Evolutionary conservation across 2,797 vertebrate species (phyloP).

Genomic region (Bovichtus diacanthus): DNA sequence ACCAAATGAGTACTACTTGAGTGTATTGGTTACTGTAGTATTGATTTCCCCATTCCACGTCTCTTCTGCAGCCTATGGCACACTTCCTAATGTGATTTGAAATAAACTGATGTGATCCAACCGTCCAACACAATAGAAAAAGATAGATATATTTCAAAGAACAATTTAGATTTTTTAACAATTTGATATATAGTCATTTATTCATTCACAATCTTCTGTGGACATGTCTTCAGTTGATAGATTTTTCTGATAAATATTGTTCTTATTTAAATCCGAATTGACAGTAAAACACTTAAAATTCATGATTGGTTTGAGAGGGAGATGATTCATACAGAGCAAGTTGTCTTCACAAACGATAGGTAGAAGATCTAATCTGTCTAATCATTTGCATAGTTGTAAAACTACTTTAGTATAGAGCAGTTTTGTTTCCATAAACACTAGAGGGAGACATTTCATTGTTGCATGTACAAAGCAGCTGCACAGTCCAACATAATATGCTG

Average conservation of each 20-base stretch:
- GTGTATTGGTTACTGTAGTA: constrained; percentile 12
- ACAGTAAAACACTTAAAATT: constrained; percentile 20
- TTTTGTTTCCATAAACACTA: constrained; percentile 64
- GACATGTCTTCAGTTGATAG: constrained; percentile 23
- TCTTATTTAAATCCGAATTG: constrained; percentile 21
- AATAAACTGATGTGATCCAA: constrained; percentile 2
- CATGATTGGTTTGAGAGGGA: neutral
- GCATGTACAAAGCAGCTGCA: constrained; percentile 44
- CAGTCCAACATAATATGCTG: constrained; percentile 26
- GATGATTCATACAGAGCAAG: constrained; percentile 9
- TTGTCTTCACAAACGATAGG: neutral
- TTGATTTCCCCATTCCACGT: neutral
- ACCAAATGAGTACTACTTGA: constrained; percentile 10
- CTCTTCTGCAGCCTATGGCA: neutral
- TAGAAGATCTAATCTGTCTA: neutral
- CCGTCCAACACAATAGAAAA: neutral
- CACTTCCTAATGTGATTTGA: constrained; percentile 17
- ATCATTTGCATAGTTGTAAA: constrained; percentile 1
- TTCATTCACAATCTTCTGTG: constrained; percentile 50
- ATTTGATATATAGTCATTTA: constrained; percentile 48
- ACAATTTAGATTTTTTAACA: constrained; percentile 8
- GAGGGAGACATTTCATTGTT: constrained; percentile 76
- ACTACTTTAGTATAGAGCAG: constrained; percentile 1
- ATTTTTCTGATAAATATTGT: constrained; percentile 23
- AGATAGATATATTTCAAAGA: neutral